phyloP scores from a whole-genome alignment of 2,888 invertebrate species.

The Calameuta idolon region DNA sequence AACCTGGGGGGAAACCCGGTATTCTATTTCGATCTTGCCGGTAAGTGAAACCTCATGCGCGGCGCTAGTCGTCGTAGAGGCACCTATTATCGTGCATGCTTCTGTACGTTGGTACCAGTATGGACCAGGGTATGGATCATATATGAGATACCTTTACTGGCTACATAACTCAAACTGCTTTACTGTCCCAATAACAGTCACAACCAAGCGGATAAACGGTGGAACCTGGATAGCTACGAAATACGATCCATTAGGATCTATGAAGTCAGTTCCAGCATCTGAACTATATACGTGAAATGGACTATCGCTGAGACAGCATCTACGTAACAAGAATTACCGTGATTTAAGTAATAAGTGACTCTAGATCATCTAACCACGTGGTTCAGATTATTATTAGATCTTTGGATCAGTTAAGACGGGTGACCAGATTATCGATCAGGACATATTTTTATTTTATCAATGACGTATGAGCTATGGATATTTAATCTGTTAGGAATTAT shows the following conservation, averaged over 20 bases:
- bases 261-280: not conserved
- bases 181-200: conserved; percentile 13
- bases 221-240: conserved; percentile 8
- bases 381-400: not conserved
- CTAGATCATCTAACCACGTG: not conserved
- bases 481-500: not conserved
- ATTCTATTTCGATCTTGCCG: conserved; percentile 22
- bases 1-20: conserved; percentile 1
- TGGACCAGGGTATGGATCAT: not conserved
- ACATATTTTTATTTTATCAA: not conserved
- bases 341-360: not conserved
- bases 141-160: conserved; percentile 3
- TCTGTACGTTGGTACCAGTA: not conserved
- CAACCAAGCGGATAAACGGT: conserved; percentile 23
- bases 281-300: not conserved
- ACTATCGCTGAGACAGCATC: conserved; percentile 37
- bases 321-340: conserved; percentile 48
- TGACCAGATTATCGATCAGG: not conserved
- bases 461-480: not conserved
- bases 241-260: conserved; percentile 25
- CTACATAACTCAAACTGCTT: conserved; percentile 21
- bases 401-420: not conserved
- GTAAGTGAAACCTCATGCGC: conserved; percentile 25
- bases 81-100: conserved; percentile 1
- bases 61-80: conserved; percentile 4